phyloP scores from a whole-genome alignment of 1,140 invertebrate genomes.

The Myzus persicae region DNA sequence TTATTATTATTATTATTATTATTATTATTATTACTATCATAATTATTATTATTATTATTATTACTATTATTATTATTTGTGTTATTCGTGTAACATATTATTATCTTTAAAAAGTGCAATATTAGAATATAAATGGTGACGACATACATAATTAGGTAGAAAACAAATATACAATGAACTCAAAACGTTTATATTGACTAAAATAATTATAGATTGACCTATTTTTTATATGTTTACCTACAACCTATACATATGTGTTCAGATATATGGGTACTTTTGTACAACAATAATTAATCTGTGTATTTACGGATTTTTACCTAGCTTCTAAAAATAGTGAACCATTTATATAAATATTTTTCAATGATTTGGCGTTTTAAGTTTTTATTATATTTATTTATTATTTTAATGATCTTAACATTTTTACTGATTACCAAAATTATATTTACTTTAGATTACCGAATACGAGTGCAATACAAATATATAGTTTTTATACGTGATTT shows the following conservation, averaged over 20 bases:
- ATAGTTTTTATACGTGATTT: slow-evolving; percentile 11
- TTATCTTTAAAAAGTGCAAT: slow-evolving; percentile 21
- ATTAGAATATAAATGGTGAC: background rate
- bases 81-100: background rate
- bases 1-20: background rate
- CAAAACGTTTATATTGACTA: background rate
- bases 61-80: background rate
- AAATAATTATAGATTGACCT: background rate
- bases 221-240: background rate
- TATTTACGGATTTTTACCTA: background rate
- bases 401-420: background rate
- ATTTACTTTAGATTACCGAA: slow-evolving; percentile 47
- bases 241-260: background rate
- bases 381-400: slow-evolving; percentile 14
- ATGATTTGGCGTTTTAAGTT: background rate
- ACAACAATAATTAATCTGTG: background rate
- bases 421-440: background rate
- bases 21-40: background rate
- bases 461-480: slow-evolving; percentile 48
- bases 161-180: background rate
- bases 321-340: background rate
- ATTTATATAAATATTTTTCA: background rate
- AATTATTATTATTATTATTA: background rate
- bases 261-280: background rate
- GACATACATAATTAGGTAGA: background rate